Percentiles rank a stretch among this genome's conserved stretches.
Evolutionary conservation across 2,113 vertebrate species (phyloP).

Genomic region (Mesoclemmys tuberculata): DNA sequence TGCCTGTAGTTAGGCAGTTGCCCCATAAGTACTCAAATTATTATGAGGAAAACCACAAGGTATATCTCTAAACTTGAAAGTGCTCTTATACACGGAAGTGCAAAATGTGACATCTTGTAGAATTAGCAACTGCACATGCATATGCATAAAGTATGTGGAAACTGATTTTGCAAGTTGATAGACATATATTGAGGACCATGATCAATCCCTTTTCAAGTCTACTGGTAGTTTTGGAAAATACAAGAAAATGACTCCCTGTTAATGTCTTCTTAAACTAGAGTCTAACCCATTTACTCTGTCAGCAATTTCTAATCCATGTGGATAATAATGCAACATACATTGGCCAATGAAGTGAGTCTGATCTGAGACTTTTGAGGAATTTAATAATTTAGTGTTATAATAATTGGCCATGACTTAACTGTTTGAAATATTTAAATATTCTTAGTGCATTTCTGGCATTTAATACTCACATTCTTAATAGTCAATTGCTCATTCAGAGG

Average conservation of each 20-base stretch:
- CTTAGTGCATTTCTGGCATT: slow-evolving; percentile 34
- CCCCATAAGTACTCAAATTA: not conserved
- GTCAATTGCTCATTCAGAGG: slow-evolving; percentile 40
- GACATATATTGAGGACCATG: slow-evolving; percentile 5
- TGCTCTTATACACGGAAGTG: not conserved
- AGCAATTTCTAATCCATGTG: not conserved
- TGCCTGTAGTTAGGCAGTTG: not conserved
- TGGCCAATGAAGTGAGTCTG: not conserved
- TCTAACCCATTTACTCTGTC: not conserved
- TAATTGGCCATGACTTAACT: slow-evolving; percentile 6
- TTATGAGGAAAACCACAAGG: not conserved
- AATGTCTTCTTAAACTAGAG: slow-evolving; percentile 32
- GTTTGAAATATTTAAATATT: slow-evolving; percentile 43
- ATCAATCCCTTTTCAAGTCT: slow-evolving; percentile 30
- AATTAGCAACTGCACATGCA: slow-evolving; percentile 49
- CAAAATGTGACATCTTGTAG: slow-evolving; percentile 23
- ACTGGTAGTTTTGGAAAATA: not conserved
- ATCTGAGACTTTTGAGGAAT: not conserved
- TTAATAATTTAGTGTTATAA: slow-evolving; percentile 29
- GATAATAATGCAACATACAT: not conserved
- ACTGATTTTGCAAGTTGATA: not conserved
- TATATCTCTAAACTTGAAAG: not conserved
- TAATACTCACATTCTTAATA: slow-evolving; percentile 19
- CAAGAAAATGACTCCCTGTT: not conserved
- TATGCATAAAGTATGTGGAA: slow-evolving; percentile 43